Evolutionary conservation across 2,888 invertebrate species (phyloP), one percentile per base, ranked within the genome.

Genomic region (Osedax frankpressi): DNA sequence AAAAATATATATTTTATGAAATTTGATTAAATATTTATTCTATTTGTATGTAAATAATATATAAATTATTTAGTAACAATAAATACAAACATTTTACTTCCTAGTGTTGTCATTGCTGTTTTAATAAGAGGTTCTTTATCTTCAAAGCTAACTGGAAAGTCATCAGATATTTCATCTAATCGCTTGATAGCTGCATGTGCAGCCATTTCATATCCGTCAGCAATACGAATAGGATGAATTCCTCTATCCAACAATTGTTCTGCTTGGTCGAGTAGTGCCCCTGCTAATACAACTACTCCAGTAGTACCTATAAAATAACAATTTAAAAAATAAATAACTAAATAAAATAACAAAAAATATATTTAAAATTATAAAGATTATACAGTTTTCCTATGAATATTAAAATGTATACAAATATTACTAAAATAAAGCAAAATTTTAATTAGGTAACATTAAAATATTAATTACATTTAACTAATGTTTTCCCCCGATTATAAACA

Each of bases 171-270:
- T 70, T 88, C 87, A 77, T 95, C 93, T 76, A 99, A 86, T 82
- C 94, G 91, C 60, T 90, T 88, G 0, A 91, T 88, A 0, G 95
- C 94, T 74, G 89, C 89, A 77, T 92, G 91, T 0, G 96, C 94
- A 0, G 98, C 98, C 85, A 96, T 86, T 85, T 99, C 97, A 82
- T 93, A 99, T 69, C 98, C 98, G 86, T 99, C 98, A 3, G 98
- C 96, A 79, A 98, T 94, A 79, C 97, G 90, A 80, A 97, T 95
- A 0, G 98, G 98, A 85, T 99, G 98, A 82, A 99, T 95, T 63
- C 98, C 98, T 80, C 92, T 91, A 86, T 98, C 96, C 2, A 98
- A 84, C 14, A 98, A 86, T 76, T 89, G 87, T 79, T 94, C 92
- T 0, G 98, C 96, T 84, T 97, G 94, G 82, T 98, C 97, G 74